These are phyloP conservation scores for Sebastiscus albofasciatus DNA, from an alignment of 2,797 vertebrate genomes.

Conservation along the genomic window DNA sequence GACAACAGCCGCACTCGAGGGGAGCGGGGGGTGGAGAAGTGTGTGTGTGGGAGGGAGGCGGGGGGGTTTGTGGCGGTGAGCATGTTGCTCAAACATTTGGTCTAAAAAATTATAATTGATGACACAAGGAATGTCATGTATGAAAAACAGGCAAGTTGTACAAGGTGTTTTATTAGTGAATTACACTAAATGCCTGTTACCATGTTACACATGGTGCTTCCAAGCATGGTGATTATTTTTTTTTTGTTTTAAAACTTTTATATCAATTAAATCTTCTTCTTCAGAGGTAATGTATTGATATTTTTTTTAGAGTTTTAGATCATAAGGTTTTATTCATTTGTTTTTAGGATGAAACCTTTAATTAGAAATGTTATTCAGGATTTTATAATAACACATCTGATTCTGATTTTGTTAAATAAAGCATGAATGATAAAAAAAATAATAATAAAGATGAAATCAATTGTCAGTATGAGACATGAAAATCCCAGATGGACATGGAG, in stretches of 20 bases:
- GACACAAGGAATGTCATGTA: background rate
- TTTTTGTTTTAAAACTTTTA: background rate
- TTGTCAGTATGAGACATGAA: background rate
- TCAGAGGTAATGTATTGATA: background rate
- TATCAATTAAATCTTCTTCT: background rate
- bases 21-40: background rate
- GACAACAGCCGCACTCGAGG: conserved; percentile 73
- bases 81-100: conserved; percentile 38
- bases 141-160: background rate
- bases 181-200: too few species aligned
- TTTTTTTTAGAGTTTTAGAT: background rate
- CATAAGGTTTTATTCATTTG: background rate
- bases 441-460: background rate
- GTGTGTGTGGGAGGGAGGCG: background rate
- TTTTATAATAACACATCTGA: background rate
- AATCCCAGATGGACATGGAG: background rate
- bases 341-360: background rate
- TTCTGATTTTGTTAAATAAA: background rate
- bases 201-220: too few species aligned
- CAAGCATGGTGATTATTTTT: too few species aligned
- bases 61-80: background rate
- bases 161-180: background rate
- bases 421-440: too few species aligned
- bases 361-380: background rate
- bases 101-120: conserved; percentile 6